A percentile compares a stretch with the other conserved stretches of the same genome.
Evolutionary conservation across 2,113 vertebrate species (phyloP).

Genomic region (Erythrocercus mccallii): DNA sequence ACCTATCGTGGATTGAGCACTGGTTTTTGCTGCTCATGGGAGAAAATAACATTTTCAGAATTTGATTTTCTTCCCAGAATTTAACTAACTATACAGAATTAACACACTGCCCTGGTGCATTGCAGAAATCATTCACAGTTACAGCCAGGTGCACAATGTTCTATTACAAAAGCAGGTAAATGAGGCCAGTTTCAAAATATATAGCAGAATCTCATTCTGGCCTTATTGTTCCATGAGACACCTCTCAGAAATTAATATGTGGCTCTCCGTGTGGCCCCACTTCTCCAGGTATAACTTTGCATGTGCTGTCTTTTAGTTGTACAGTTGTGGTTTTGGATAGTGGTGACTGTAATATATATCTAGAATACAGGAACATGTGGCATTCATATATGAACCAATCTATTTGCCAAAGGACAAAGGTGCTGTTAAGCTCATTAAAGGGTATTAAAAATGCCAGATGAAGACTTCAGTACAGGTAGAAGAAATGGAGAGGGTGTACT

Average conservation of each 20-base stretch:
- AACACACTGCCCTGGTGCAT: slow-evolving; percentile 23
- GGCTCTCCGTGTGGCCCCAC: neutral
- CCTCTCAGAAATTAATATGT: slow-evolving; percentile 19
- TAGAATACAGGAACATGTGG: neutral
- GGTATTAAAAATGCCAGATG: neutral
- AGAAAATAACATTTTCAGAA: slow-evolving; percentile 47
- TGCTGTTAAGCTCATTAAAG: neutral
- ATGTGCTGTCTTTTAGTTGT: neutral
- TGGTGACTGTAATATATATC: neutral
- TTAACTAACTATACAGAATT: slow-evolving; percentile 52
- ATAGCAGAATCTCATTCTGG: slow-evolving; percentile 17
- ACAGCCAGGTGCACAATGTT: slow-evolving; percentile 31
- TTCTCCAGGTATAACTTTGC: neutral
- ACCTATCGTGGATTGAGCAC: neutral
- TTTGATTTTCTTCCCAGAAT: slow-evolving; percentile 58
- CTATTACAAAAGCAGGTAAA: slow-evolving; percentile 43
- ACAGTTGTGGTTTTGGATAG: neutral
- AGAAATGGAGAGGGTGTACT: neutral
- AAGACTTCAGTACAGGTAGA: neutral
- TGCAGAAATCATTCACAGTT: slow-evolving; percentile 39
- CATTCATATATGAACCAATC: neutral
- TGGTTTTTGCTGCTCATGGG: neutral
- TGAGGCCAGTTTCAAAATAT: slow-evolving; percentile 30
- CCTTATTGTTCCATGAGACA: neutral
- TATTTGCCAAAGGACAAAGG: neutral